Evolutionary conservation across 2,888 invertebrate species (phyloP).

Genomic region (Drosophila picticornis): DNA sequence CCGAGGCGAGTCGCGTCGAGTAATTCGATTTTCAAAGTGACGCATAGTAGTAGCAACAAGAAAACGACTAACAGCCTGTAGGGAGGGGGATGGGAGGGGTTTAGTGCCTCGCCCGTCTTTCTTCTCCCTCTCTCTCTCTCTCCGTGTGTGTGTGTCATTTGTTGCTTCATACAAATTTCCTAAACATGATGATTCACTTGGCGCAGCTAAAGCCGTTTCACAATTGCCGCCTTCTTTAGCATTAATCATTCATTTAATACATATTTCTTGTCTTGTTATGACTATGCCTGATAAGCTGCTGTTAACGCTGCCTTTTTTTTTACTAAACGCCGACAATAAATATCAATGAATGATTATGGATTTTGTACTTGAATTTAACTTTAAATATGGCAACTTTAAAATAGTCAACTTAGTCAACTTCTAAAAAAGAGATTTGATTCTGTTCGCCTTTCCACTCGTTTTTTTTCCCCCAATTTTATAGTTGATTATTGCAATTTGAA

Average conservation of each 20-base stretch:
- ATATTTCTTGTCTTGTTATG: slow-evolving; percentile 14
- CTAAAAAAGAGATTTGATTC: background rate
- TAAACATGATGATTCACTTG: slow-evolving; percentile 54
- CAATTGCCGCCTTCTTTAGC: slow-evolving; percentile 26
- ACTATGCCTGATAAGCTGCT: slow-evolving; percentile 31
- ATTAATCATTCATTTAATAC: slow-evolving; percentile 38
- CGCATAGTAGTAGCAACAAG: slow-evolving; percentile 54
- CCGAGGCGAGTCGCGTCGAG: slow-evolving; percentile 48
- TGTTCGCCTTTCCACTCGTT: background rate
- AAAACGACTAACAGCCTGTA: slow-evolving; percentile 2
- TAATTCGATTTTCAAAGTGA: slow-evolving; percentile 79
- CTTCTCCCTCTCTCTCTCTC: background rate
- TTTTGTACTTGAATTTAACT: background rate
- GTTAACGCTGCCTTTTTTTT: background rate
- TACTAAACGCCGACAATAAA: background rate
- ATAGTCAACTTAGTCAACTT: background rate
- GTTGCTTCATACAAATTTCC: slow-evolving; percentile 66
- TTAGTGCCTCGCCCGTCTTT: slow-evolving; percentile 24
- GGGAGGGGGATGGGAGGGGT: background rate
- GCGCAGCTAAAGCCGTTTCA: slow-evolving; percentile 22
- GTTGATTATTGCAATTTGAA: background rate
- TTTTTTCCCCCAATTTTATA: background rate
- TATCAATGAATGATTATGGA: background rate
- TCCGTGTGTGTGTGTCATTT: slow-evolving; percentile 24
- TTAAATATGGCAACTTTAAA: background rate